phyloP scores from a whole-genome alignment of 1,140 invertebrate genomes.

The Oedothorax gibbosus region DNA sequence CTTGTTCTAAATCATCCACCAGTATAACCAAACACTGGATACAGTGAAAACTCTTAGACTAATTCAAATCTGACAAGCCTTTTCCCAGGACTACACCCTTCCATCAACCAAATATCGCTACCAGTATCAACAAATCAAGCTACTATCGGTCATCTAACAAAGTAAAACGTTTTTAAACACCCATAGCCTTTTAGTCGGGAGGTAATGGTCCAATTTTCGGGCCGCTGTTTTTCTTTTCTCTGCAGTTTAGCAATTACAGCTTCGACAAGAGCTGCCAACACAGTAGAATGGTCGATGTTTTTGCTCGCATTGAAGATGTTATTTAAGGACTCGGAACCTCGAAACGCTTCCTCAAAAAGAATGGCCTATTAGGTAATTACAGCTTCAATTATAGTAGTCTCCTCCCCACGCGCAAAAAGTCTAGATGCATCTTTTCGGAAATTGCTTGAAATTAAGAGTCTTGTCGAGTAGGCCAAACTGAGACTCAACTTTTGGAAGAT shows the following conservation, averaged over 20 bases:
- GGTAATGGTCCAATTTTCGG: conserved; percentile 41
- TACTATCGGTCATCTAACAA: conserved; percentile 42
- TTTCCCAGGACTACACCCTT: not conserved
- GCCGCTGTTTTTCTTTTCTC: not conserved
- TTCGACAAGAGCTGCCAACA: not conserved
- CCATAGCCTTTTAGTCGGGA: conserved; percentile 10
- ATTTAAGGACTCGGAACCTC: not conserved
- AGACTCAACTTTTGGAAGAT: too few relatives aligned
- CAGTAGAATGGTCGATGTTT: not conserved
- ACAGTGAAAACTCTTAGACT: too few relatives aligned
- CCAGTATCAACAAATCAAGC: conserved; percentile 8
- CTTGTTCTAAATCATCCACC: not conserved
- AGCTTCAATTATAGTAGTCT: conserved; percentile 28
- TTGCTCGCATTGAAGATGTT: not conserved
- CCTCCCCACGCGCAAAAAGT: not conserved
- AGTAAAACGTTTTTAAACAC: conserved; percentile 19
- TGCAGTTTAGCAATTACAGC: conserved; percentile 30
- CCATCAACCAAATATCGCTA: not conserved
- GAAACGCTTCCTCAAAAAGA: conserved; percentile 28
- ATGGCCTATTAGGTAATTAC: conserved; percentile 44
- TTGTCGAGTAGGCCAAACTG: too few relatives aligned
- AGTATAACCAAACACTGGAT: not conserved
- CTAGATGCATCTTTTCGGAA: too few relatives aligned
- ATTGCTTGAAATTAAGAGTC: too few relatives aligned
- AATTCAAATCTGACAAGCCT: not conserved